phyloP scores from a whole-genome alignment of 2,888 invertebrate species.

The Nebria salina region DNA sequence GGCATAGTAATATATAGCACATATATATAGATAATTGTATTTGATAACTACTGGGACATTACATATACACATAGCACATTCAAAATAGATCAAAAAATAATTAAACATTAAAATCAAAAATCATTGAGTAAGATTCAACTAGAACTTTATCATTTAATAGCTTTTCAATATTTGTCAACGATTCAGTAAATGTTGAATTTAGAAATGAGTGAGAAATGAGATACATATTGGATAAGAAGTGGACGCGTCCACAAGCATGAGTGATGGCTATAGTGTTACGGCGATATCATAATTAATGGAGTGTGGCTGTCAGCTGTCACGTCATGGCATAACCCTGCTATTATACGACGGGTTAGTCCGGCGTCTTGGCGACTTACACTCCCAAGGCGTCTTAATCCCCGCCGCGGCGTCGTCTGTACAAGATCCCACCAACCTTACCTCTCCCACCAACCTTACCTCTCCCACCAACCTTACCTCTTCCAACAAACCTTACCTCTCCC shows the following conservation, averaged over 20 bases:
- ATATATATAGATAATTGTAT: slow-evolving; percentile 5
- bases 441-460: too few relatives aligned
- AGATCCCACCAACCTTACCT: neutral
- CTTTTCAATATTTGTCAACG: neutral
- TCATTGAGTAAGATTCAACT: too few relatives aligned
- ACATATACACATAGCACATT: too few relatives aligned
- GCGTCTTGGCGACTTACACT: slow-evolving; percentile 10
- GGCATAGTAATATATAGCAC: slow-evolving; percentile 28
- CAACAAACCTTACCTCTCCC: too few relatives aligned
- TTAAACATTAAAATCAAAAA: too few relatives aligned
- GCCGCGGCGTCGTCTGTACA: slow-evolving; percentile 4
- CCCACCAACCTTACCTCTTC: too few relatives aligned
- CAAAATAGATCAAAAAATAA: too few relatives aligned
- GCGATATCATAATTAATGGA: slow-evolving; percentile 55
- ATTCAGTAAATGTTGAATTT: neutral
- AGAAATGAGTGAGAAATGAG: neutral
- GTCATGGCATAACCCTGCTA: slow-evolving; percentile 52
- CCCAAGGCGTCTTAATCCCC: slow-evolving; percentile 12
- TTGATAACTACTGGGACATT: neutral
- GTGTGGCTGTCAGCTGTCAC: slow-evolving; percentile 54
- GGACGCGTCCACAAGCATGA: slow-evolving; percentile 48
- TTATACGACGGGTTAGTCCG: slow-evolving; percentile 17
- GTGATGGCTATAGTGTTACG: slow-evolving; percentile 52
- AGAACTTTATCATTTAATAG: too few relatives aligned
- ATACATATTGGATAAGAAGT: slow-evolving; percentile 9